phyloP scores from a whole-genome alignment of 2,113 vertebrate species.

The Petaurus breviceps region DNA sequence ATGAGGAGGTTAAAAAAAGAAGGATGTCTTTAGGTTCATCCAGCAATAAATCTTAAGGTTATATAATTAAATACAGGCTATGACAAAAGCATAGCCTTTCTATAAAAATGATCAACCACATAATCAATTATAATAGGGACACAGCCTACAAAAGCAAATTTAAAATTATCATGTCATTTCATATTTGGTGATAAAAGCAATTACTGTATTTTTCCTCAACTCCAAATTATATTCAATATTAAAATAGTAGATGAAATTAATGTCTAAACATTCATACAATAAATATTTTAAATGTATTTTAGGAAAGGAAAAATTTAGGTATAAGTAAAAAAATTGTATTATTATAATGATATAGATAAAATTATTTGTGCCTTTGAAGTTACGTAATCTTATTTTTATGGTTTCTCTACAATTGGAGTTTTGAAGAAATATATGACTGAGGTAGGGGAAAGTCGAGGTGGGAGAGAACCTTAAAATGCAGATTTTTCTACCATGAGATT shows the following conservation, averaged over 20 bases:
- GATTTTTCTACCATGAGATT: neutral
- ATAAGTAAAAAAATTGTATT: neutral
- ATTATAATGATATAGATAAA: neutral
- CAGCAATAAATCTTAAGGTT: neutral
- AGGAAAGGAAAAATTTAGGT: neutral
- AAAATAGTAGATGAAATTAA: neutral
- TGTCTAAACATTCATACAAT: neutral
- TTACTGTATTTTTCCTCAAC: neutral
- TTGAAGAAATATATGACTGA: neutral
- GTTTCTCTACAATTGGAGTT: neutral
- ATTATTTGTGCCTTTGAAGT: neutral
- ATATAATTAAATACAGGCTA: neutral
- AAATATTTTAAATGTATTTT: neutral
- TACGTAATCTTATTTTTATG: neutral
- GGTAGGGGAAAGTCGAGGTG: neutral
- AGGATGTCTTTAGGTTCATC: neutral
- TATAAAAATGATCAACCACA: neutral
- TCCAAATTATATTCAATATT: neutral
- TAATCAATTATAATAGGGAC: neutral
- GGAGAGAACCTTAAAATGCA: neutral
- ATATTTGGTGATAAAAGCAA: neutral
- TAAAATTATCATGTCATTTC: neutral
- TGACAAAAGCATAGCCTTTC: neutral
- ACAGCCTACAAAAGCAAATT: neutral
- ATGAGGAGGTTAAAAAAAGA: neutral